These are phyloP conservation scores for Molothrus aeneus DNA, from an alignment of 2,797 vertebrate genomes.

Conservation along the genomic window DNA sequence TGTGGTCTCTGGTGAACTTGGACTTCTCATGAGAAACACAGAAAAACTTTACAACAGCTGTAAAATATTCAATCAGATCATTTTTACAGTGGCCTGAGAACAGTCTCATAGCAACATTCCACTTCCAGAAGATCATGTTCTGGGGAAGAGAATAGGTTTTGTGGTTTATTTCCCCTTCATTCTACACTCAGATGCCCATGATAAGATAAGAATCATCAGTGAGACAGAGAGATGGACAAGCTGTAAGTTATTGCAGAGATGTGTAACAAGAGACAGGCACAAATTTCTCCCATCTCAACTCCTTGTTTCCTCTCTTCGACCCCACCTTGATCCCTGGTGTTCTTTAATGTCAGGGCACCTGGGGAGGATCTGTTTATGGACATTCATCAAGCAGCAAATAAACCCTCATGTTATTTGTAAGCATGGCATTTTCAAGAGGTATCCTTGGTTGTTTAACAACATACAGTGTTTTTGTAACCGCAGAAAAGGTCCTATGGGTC, in stretches of 20 bases:
- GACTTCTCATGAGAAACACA: background rate
- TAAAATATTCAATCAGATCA: background rate
- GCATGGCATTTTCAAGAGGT: slow-evolving; percentile 44
- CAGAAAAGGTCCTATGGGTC: slow-evolving; percentile 42
- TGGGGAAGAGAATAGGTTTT: background rate
- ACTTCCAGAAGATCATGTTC: background rate
- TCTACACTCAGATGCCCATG: background rate
- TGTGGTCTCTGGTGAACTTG: background rate
- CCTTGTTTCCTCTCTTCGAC: background rate
- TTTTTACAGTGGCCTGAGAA: background rate
- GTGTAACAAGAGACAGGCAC: background rate
- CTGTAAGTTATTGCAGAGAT: background rate
- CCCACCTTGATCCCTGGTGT: background rate
- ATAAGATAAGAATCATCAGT: background rate
- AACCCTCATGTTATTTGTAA: background rate
- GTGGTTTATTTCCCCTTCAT: background rate
- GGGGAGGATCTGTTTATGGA: slow-evolving; percentile 1
- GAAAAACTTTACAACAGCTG: background rate
- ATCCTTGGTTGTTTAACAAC: slow-evolving; percentile 34
- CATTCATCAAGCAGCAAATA: background rate
- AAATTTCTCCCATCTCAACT: background rate
- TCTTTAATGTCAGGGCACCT: background rate
- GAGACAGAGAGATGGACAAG: background rate
- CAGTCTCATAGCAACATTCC: background rate
- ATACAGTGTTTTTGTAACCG: slow-evolving; percentile 40